Evolutionary conservation across 2,797 vertebrate genomes (phyloP).

Genomic region (Gymnoscopelus microlampas): DNA sequence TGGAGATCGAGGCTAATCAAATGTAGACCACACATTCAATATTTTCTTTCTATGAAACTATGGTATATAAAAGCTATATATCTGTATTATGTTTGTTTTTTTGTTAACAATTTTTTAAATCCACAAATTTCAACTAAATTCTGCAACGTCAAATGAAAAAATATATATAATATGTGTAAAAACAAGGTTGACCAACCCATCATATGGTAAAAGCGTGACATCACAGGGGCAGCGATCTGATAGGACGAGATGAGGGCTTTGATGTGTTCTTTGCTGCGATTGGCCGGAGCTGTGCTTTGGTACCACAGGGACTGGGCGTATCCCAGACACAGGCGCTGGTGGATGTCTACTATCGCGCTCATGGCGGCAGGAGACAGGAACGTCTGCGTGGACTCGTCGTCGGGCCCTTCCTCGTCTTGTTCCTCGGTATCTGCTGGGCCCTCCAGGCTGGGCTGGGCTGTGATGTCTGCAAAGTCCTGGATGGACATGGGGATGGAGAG

Average conservation of each 20-base stretch:
- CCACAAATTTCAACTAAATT: no score
- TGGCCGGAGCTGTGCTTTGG: slow-evolving; percentile 72
- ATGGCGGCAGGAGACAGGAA: slow-evolving; percentile 82
- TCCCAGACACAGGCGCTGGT: slow-evolving; percentile 87
- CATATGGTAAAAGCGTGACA: slow-evolving; percentile 89
- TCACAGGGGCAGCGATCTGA: slow-evolving; percentile 88
- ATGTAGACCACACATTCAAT: no score
- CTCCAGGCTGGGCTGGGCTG: slow-evolving; percentile 84
- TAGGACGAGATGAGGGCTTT: slow-evolving; percentile 88
- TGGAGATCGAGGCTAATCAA: no score
- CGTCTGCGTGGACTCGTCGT: slow-evolving; percentile 56
- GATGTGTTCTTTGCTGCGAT: slow-evolving; percentile 84
- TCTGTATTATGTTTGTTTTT: no score
- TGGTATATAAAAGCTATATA: no score
- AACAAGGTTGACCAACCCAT: slow-evolving; percentile 83
- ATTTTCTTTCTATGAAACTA: no score
- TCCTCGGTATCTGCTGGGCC: slow-evolving; percentile 76
- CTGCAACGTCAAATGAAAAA: no score
- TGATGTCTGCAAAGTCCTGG: slow-evolving; percentile 94
- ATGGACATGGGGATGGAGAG: slow-evolving; percentile 8
- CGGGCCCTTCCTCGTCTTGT: slow-evolving; percentile 57
- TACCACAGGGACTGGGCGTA: slow-evolving; percentile 92
- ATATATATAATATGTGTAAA: not conserved
- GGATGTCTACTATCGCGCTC: slow-evolving; percentile 84
- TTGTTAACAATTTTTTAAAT: no score